These are phyloP conservation scores for Merodon equestris DNA, from an alignment of 2,888 invertebrate species.

Conservation along the genomic window DNA sequence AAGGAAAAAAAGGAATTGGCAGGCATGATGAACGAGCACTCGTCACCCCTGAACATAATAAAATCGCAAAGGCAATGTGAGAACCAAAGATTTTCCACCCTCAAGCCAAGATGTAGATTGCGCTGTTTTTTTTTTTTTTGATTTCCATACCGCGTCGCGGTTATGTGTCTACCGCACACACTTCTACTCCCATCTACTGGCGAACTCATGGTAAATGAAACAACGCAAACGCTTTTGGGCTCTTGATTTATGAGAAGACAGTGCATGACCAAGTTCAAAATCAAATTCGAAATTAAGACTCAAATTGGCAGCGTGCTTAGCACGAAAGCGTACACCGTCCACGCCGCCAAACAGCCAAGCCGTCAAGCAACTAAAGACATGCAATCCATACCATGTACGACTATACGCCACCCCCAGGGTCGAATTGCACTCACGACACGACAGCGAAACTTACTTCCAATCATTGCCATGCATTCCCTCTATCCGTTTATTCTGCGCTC, in stretches of 20 bases:
- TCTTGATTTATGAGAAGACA: constrained; percentile 63
- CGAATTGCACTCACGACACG: constrained; percentile 53
- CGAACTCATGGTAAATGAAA: neutral
- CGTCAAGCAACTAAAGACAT: constrained; percentile 14
- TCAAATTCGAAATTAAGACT: constrained; percentile 62
- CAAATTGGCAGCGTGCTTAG: constrained; percentile 60
- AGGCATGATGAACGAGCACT: neutral
- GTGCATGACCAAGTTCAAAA: constrained; percentile 68
- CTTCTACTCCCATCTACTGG: neutral
- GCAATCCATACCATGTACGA: constrained; percentile 37
- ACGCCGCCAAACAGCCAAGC: neutral
- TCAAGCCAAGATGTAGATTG: constrained; percentile 49
- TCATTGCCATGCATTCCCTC: no score
- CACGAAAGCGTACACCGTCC: constrained; percentile 43
- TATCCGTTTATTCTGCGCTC: no score
- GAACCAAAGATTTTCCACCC: constrained; percentile 59
- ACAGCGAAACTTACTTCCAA: constrained; percentile 39
- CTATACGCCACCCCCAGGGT: constrained; percentile 33
- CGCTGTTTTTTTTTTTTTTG: constrained; percentile 23
- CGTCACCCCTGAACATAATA: neutral
- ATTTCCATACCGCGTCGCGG: constrained; percentile 11
- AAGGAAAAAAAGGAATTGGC: no score
- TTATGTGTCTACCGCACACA: constrained; percentile 6
- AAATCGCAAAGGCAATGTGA: constrained; percentile 33
- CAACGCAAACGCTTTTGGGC: constrained; percentile 53